Evolutionary conservation across 2,113 vertebrate genomes (phyloP).

Genomic region (Montifringilla adamsi): DNA sequence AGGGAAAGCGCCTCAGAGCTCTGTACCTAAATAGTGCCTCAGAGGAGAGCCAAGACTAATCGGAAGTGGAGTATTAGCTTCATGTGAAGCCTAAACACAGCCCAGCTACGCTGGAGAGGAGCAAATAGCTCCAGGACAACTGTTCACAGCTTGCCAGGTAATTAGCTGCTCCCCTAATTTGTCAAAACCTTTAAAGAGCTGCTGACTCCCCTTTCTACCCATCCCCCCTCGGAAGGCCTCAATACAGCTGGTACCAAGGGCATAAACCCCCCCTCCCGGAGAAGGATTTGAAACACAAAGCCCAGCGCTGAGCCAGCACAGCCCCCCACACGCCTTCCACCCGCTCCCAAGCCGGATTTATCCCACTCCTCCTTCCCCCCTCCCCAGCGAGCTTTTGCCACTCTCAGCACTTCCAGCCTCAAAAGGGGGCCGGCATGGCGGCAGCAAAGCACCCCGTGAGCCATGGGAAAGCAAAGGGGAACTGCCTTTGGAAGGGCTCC

Average conservation of each 20-base stretch:
- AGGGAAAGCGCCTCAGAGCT: slow-evolving; percentile 44
- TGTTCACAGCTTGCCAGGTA: slow-evolving; percentile 60
- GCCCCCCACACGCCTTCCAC: not conserved
- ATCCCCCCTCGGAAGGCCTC: not conserved
- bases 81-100: slow-evolving; percentile 20
- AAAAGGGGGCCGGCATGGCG: not conserved
- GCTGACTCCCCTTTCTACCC: not conserved
- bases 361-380: not conserved
- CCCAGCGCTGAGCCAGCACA: slow-evolving; percentile 22
- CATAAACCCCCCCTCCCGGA: not conserved
- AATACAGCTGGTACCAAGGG: slow-evolving; percentile 18
- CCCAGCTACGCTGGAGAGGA: not conserved
- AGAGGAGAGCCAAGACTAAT: slow-evolving; percentile 40
- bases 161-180: slow-evolving; percentile 60
- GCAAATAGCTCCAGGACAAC: slow-evolving; percentile 37
- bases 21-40: slow-evolving; percentile 46
- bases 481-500: slow-evolving; percentile 73
- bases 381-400: not conserved
- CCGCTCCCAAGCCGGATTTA: not conserved
- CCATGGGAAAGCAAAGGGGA: slow-evolving; percentile 68
- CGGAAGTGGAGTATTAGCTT: slow-evolving; percentile 62
- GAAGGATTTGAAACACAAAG: slow-evolving; percentile 37
- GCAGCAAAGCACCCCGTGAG: slow-evolving; percentile 31
- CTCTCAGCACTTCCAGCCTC: slow-evolving; percentile 42
- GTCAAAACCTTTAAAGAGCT: slow-evolving; percentile 52